Evolutionary conservation across 2,888 invertebrate species (phyloP).

Genomic region (Exephanes ischioxanthus): DNA sequence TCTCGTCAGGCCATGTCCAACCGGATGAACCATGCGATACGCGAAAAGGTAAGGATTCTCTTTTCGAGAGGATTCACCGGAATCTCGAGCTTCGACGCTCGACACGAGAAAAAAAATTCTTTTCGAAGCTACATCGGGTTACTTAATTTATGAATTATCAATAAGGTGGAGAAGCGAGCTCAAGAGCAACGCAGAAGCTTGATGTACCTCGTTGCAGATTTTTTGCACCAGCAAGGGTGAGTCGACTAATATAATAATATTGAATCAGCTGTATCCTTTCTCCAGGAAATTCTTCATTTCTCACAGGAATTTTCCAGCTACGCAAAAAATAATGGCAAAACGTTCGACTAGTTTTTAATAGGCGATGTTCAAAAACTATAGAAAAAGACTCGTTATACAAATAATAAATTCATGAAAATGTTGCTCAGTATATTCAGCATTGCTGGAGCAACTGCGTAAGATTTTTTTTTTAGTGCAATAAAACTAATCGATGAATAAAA

Average conservation of each 20-base stretch:
- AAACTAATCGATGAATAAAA: not conserved
- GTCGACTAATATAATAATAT: constrained; percentile 44
- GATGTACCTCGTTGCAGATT: constrained; percentile 89
- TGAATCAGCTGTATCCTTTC: not conserved
- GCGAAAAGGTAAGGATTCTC: constrained; percentile 72
- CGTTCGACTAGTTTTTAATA: not conserved
- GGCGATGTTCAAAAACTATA: no score
- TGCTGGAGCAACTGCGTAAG: no score
- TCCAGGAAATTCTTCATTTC: not conserved
- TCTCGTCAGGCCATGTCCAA: constrained; percentile 65
- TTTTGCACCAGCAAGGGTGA: constrained; percentile 89
- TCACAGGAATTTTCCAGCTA: not conserved
- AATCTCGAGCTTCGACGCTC: not conserved
- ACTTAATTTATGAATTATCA: constrained; percentile 64
- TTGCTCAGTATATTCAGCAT: not conserved
- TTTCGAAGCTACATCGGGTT: not conserved
- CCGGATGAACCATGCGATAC: constrained; percentile 64
- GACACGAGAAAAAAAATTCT: constrained; percentile 19
- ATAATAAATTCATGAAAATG: not conserved
- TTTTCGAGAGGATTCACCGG: not conserved
- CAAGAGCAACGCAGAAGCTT: constrained; percentile 78
- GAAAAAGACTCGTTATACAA: no score
- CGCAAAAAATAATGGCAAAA: not conserved
- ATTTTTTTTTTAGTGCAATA: no score
- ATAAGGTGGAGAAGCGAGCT: constrained; percentile 79